Evolutionary conservation across 2,797 vertebrate species (phyloP).

Genomic region (Eupleurogrammus muticus): DNA sequence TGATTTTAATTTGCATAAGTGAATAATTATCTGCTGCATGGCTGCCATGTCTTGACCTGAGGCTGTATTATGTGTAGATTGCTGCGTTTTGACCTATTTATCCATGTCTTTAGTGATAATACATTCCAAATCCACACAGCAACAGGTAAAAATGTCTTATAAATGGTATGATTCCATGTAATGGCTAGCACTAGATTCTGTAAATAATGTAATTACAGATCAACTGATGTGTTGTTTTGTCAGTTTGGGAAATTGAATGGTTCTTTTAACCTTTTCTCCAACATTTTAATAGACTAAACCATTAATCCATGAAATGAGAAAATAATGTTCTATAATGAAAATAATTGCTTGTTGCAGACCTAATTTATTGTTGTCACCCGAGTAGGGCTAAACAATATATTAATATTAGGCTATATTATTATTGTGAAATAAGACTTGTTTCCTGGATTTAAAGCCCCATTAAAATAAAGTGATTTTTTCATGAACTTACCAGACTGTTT

Average conservation of each 20-base stretch:
- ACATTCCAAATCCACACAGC: background rate
- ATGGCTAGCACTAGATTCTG: background rate
- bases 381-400: too few relatives aligned
- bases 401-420: too few relatives aligned
- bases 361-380: background rate
- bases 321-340: background rate
- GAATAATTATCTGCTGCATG: conserved; percentile 6
- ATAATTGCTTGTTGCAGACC: background rate
- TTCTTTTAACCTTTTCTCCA: too few relatives aligned
- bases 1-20: background rate
- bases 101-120: background rate
- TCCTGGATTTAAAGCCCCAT: too few relatives aligned
- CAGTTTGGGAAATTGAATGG: background rate
- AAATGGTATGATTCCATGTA: background rate
- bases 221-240: background rate
- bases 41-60: background rate
- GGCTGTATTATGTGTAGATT: background rate
- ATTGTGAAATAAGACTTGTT: too few relatives aligned
- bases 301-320: background rate
- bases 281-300: background rate
- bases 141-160: background rate
- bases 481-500: too few relatives aligned
- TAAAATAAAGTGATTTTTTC: too few relatives aligned
- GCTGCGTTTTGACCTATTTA: background rate
- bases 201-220: background rate